These are phyloP conservation scores for Carollia perspicillata DNA, from an alignment of 2,113 vertebrate genomes.

Conservation along the genomic window DNA sequence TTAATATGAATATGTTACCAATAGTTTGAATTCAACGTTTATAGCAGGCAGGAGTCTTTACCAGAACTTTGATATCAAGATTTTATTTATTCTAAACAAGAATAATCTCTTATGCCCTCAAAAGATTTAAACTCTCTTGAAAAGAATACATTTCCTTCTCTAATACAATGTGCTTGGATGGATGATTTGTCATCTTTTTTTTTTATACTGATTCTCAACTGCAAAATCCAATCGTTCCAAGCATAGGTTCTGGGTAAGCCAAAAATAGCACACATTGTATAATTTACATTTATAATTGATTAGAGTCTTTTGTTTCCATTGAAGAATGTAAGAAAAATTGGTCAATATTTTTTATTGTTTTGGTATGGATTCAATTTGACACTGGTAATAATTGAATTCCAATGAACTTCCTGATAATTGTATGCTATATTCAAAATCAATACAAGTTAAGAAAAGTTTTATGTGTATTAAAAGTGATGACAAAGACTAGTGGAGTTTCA, in stretches of 20 bases:
- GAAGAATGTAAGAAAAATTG: not conserved
- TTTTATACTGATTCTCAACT: not conserved
- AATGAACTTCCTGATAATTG: not conserved
- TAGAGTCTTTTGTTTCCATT: not conserved
- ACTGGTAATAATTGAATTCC: not conserved
- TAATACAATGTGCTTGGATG: not conserved
- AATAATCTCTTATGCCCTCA: not conserved
- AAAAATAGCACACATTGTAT: not conserved
- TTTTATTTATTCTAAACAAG: not conserved
- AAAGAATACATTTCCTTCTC: not conserved
- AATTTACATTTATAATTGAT: not conserved
- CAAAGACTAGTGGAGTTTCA: not conserved
- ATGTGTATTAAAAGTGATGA: conserved; percentile 44
- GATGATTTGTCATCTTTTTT: not conserved
- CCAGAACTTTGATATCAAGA: not conserved
- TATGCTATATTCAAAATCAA: not conserved
- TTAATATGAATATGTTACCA: not conserved
- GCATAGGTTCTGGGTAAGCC: not conserved
- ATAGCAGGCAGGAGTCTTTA: not conserved
- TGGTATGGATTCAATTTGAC: not conserved
- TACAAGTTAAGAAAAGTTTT: not conserved
- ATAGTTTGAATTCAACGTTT: not conserved
- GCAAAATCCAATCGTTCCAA: not conserved
- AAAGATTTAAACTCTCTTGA: not conserved
- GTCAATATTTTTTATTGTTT: conserved; percentile 26